Evolutionary conservation across 2,797 vertebrate genomes (phyloP).

Genomic region (Hirundo rustica): DNA sequence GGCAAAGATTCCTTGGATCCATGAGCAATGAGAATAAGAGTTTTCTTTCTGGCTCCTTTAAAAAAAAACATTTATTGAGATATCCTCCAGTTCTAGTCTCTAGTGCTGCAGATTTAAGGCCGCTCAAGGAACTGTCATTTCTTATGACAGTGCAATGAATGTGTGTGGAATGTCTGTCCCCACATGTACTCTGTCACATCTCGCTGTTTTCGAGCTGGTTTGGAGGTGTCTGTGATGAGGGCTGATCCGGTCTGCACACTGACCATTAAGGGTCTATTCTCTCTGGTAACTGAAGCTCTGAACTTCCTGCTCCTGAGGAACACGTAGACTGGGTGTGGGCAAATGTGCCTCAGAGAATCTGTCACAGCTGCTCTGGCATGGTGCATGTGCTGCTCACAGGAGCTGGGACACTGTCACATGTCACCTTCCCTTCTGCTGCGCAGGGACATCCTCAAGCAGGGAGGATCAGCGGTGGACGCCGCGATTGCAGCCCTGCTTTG

Average conservation of each 20-base stretch:
- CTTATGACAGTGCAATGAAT: background rate
- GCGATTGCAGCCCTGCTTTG: conserved; percentile 89
- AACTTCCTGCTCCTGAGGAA: background rate
- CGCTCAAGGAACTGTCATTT: background rate
- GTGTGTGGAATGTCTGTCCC: background rate
- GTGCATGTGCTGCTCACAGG: background rate
- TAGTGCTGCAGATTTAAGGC: background rate
- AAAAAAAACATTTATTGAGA: background rate
- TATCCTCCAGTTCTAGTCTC: background rate
- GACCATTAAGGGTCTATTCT: background rate
- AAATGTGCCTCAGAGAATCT: background rate
- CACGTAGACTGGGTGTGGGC: background rate
- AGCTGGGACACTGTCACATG: background rate
- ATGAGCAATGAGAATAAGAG: background rate
- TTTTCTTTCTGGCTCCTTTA: background rate
- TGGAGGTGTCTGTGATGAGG: background rate
- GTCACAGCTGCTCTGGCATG: background rate
- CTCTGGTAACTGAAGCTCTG: background rate
- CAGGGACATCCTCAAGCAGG: conserved; percentile 85
- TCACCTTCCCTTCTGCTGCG: conserved; percentile 4
- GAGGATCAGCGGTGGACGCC: conserved; percentile 89
- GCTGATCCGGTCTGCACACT: background rate
- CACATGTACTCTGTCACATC: background rate
- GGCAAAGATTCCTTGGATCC: background rate
- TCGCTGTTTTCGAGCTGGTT: background rate